Conservation (phyloP, 2,113 vertebrate genomes). For the Oxyura jamaicensis region DNA sequence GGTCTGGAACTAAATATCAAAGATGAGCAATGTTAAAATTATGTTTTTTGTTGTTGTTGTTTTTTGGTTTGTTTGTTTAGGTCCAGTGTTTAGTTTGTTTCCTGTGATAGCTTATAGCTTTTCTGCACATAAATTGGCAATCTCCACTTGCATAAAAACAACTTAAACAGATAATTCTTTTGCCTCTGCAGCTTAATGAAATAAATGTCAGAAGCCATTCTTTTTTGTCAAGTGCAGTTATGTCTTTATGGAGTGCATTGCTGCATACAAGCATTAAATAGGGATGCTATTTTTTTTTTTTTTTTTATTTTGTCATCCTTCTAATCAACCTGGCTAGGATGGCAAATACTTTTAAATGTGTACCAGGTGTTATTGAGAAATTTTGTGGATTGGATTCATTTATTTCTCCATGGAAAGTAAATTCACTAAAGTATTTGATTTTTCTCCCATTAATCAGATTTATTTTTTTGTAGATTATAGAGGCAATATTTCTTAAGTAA, state of each 20-base stretch:
- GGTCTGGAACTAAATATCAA: not conserved
- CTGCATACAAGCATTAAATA: not conserved
- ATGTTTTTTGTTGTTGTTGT: no score
- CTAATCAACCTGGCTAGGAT: not conserved
- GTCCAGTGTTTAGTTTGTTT: not conserved
- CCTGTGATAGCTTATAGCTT: not conserved
- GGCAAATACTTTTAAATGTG: not conserved
- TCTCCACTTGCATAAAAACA: not conserved
- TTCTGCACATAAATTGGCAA: not conserved
- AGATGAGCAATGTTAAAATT: not conserved
- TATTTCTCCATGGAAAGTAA: not conserved
- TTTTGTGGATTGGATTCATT: not conserved
- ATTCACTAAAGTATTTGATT: not conserved
- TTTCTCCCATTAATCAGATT: constrained; percentile 45
- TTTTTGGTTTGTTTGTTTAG: not conserved
- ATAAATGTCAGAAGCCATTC: not conserved
- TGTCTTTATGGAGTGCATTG: not conserved
- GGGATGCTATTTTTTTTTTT: not conserved
- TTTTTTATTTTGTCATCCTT: not conserved
- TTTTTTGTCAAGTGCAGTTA: not conserved
- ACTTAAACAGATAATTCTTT: not conserved
- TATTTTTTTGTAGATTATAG: constrained; percentile 20
- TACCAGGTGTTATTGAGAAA: not conserved
- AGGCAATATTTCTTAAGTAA: not conserved
- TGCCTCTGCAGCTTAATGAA: not conserved